These are phyloP conservation scores for Tyrannus savana DNA, from an alignment of 2,113 vertebrate species.

Conservation along the genomic window DNA sequence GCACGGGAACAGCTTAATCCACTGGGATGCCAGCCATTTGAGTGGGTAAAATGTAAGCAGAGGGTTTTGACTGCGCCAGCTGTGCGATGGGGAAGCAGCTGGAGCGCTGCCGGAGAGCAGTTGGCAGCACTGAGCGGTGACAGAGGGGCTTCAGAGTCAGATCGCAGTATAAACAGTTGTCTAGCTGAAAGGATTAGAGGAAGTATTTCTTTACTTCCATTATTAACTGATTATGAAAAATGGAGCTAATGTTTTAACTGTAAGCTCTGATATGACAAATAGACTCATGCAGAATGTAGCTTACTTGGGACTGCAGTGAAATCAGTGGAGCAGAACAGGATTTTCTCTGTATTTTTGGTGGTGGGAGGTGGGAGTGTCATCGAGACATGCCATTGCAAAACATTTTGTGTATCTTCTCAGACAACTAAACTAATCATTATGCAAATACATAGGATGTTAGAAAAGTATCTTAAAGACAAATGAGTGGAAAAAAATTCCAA, in stretches of 20 bases:
- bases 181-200: slow-evolving; percentile 6
- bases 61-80: slow-evolving; percentile 6
- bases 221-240: slow-evolving; percentile 23
- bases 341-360: not conserved
- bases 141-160: slow-evolving; percentile 21
- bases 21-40: not conserved
- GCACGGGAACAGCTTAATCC: not conserved
- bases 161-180: slow-evolving; percentile 17
- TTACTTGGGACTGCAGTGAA: not conserved
- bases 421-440: not conserved
- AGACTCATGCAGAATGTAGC: not conserved
- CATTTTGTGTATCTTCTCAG: not conserved
- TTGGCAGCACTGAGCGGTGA: slow-evolving; percentile 21
- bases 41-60: not conserved
- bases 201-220: not conserved
- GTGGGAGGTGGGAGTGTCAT: not conserved
- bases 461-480: not conserved
- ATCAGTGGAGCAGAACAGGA: not conserved
- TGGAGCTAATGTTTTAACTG: not conserved
- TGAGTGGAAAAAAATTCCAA: not conserved
- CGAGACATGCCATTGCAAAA: not conserved
- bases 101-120: slow-evolving; percentile 4
- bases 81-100: slow-evolving; percentile 47
- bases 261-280: not conserved
- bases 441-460: not conserved